These are phyloP conservation scores for Chloropsis cyanopogon DNA, from an alignment of 2,113 vertebrate species.

Conservation along the genomic window DNA sequence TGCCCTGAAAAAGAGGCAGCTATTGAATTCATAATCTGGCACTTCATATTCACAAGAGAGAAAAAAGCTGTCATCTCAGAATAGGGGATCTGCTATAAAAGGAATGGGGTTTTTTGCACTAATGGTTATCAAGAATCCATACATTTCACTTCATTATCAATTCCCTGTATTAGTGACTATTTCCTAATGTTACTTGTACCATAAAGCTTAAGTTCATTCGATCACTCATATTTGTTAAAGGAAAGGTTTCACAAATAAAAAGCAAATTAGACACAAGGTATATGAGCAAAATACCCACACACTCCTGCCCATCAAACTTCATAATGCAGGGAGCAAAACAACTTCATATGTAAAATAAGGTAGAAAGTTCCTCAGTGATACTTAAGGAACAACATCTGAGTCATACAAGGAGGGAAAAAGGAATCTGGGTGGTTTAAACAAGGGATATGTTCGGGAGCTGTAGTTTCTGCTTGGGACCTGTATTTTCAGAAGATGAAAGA, in stretches of 20 bases:
- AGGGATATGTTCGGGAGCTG: not conserved
- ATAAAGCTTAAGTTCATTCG: not conserved
- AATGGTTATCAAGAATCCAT: slow-evolving; percentile 34
- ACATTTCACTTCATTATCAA: not conserved
- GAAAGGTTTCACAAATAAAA: not conserved
- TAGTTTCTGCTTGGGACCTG: not conserved
- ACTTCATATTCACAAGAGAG: slow-evolving; percentile 51
- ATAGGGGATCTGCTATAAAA: slow-evolving; percentile 17
- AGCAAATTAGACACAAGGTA: not conserved
- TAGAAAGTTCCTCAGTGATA: not conserved
- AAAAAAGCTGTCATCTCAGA: slow-evolving; percentile 41
- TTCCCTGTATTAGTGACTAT: not conserved
- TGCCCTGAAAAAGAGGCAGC: slow-evolving; percentile 23
- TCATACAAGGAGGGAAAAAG: not conserved
- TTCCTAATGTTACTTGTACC: not conserved
- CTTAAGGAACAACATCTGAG: not conserved
- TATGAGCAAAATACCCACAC: not conserved
- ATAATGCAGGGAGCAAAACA: not conserved
- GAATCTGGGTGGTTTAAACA: not conserved
- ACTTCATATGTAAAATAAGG: not conserved
- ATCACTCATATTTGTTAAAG: not conserved
- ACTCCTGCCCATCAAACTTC: not conserved
- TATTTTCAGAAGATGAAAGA: not conserved
- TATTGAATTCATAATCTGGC: slow-evolving; percentile 45
- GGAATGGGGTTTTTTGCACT: not conserved